phyloP scores from a whole-genome alignment of 2,888 invertebrate genomes.

The Scaptomyza tumidula region DNA sequence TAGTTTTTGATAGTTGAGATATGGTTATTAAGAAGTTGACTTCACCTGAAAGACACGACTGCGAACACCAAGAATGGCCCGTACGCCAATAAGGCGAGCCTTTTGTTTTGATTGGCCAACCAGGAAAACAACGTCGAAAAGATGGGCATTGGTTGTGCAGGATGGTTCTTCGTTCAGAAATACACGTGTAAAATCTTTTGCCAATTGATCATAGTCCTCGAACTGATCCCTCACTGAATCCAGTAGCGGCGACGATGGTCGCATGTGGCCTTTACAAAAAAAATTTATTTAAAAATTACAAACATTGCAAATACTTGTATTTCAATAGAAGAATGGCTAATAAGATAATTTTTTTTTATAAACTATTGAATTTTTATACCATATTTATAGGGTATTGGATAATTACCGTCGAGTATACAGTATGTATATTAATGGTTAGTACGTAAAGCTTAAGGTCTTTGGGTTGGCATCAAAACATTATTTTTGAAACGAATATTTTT shows the following conservation, averaged over 20 bases:
- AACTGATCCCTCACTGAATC: slow-evolving; percentile 97
- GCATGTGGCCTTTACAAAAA: slow-evolving; percentile 89
- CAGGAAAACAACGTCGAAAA: slow-evolving; percentile 95
- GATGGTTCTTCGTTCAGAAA: slow-evolving; percentile 94
- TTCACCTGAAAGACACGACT: slow-evolving; percentile 88
- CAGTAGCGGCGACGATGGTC: slow-evolving; percentile 95
- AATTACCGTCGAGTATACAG: not conserved
- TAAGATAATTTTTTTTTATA: not conserved
- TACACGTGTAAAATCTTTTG: slow-evolving; percentile 95
- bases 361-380: not conserved
- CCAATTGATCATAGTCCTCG: slow-evolving; percentile 96
- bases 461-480: too few relatives aligned
- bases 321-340: not conserved
- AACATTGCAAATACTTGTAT: not conserved
- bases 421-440: not conserved
- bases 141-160: slow-evolving; percentile 90
- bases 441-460: too few relatives aligned
- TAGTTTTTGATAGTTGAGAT: not conserved
- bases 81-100: slow-evolving; percentile 94
- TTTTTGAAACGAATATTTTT: too few relatives aligned
- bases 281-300: not conserved
- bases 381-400: slow-evolving; percentile 12
- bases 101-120: slow-evolving; percentile 97
- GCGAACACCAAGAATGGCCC: slow-evolving; percentile 95
- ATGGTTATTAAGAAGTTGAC: not conserved